Evolutionary conservation across 2,797 vertebrate species (phyloP).

Genomic region (Pachyuromys duprasi): DNA sequence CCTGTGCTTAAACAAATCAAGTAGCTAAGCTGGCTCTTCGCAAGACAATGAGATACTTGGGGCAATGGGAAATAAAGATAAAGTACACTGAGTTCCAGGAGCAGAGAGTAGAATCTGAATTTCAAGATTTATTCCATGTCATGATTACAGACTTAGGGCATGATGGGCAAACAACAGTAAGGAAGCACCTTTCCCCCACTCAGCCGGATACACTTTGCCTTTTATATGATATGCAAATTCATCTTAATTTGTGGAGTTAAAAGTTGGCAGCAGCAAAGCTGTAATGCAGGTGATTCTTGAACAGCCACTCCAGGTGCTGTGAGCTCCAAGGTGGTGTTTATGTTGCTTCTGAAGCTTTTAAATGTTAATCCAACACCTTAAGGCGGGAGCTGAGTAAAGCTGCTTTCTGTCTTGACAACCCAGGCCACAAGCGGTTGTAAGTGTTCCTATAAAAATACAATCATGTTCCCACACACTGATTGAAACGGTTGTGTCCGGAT

Average conservation of each 20-base stretch:
- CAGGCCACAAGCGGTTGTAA: slow-evolving; percentile 43
- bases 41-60: not conserved
- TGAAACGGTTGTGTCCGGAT: slow-evolving; percentile 4
- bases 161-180: slow-evolving; percentile 50
- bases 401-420: slow-evolving; percentile 23
- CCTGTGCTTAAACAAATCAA: not conserved
- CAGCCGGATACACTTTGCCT: slow-evolving; percentile 48
- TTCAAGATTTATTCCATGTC: slow-evolving; percentile 76
- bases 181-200: slow-evolving; percentile 5
- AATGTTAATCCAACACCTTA: slow-evolving; percentile 38
- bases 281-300: slow-evolving; percentile 22
- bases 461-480: slow-evolving; percentile 32
- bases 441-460: slow-evolving; percentile 64
- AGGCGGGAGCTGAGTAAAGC: slow-evolving; percentile 53
- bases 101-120: slow-evolving; percentile 25
- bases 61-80: not conserved
- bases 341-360: slow-evolving; percentile 40
- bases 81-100: not conserved
- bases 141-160: slow-evolving; percentile 71
- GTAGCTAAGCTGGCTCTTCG: not conserved
- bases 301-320: slow-evolving; percentile 21
- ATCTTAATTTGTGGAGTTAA: slow-evolving; percentile 20
- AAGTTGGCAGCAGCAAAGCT: slow-evolving; percentile 36
- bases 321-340: slow-evolving; percentile 21
- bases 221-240: not conserved